Evolutionary conservation across 2,888 invertebrate genomes (phyloP).

Genomic region (Scaptodrosophila latifasciaeformis): DNA sequence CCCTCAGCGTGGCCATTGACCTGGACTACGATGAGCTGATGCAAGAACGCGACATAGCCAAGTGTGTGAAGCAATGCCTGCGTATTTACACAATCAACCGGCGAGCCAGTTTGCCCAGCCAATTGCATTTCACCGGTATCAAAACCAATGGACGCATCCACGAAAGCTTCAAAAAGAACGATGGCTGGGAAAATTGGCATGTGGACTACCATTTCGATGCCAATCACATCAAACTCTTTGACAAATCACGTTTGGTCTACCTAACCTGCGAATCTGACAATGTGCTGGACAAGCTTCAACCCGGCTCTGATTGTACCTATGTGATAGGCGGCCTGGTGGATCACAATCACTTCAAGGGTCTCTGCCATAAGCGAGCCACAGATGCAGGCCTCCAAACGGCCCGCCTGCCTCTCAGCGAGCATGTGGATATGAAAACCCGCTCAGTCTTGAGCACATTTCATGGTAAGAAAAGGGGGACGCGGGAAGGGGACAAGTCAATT

Average conservation of each 20-base stretch:
- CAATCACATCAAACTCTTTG: slow-evolving; percentile 82
- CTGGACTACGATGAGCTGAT: slow-evolving; percentile 93
- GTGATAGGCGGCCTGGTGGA: slow-evolving; percentile 98
- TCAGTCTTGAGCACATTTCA: slow-evolving; percentile 97
- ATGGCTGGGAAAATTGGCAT: slow-evolving; percentile 95
- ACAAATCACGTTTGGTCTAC: slow-evolving; percentile 88
- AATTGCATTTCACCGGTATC: slow-evolving; percentile 89
- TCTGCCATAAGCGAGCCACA: slow-evolving; percentile 88
- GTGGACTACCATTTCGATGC: slow-evolving; percentile 83
- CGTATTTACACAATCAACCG: slow-evolving; percentile 94
- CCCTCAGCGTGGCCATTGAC: slow-evolving; percentile 84
- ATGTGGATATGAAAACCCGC: slow-evolving; percentile 92
- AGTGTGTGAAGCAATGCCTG: slow-evolving; percentile 92
- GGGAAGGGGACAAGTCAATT: not conserved
- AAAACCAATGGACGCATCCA: slow-evolving; percentile 81
- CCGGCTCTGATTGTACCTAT: slow-evolving; percentile 88
- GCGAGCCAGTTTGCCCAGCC: slow-evolving; percentile 85
- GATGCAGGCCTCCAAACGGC: slow-evolving; percentile 87
- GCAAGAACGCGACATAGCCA: slow-evolving; percentile 90
- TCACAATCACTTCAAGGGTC: slow-evolving; percentile 96
- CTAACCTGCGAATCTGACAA: slow-evolving; percentile 96
- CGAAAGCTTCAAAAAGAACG: slow-evolving; percentile 85
- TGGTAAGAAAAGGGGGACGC: slow-evolving; percentile 77
- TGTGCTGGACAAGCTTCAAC: slow-evolving; percentile 83
- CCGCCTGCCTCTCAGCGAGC: slow-evolving; percentile 91